Evolutionary conservation across 2,113 vertebrate species (phyloP), one percentile per base, ranked within the genome.

Genomic region (Notechis scutatus): DNA sequence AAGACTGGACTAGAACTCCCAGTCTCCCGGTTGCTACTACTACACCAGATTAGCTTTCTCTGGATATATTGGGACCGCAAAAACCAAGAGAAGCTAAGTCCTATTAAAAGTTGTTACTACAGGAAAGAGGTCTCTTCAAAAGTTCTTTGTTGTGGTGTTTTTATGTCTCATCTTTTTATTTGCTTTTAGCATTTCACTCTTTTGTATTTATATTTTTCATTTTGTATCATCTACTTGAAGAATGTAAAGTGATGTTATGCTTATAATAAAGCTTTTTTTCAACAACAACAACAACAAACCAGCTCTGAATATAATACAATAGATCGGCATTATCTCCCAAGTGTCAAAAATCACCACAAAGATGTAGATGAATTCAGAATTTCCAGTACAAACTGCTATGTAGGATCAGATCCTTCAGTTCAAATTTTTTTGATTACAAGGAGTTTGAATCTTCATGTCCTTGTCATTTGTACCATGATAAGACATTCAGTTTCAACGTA

Each of bases 261-360:
- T 81, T 81, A 81, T 9, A 81, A 81, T 81, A 81, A 81, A 23
- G 34, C 34, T 81, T 81, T 81, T 81, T 81, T 81, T 52, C n/a
- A n/a, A n/a, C 50, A 52, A 52, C 50, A 52, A 52, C 18, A 39
- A 34, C n/a, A 39, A 81, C 74, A 61, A 95, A 12, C 69, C 94
- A 93, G 42, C 85, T 69, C 88, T 94, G 89, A 92, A 97, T 95
- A 96, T 87, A 55, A 93, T 93, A 94, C 93, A 0, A 1, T 54
- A 94, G 94, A 95, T 95, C 2, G 9, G 59, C 64, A 95, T 93
- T 91, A n/a, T 88, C 93, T 95, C 94, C 91, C 92, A 93, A 90
- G n/a, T 94, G 93, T 95, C 95, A 94, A 96, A 96, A 88, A 95
- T 90, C 45, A 7, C 81, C 34, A 39, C 18, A 95, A 94, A 94